These are phyloP conservation scores for Tachystola acroxantha DNA, from an alignment of 2,888 invertebrate species.

Conservation along the genomic window DNA sequence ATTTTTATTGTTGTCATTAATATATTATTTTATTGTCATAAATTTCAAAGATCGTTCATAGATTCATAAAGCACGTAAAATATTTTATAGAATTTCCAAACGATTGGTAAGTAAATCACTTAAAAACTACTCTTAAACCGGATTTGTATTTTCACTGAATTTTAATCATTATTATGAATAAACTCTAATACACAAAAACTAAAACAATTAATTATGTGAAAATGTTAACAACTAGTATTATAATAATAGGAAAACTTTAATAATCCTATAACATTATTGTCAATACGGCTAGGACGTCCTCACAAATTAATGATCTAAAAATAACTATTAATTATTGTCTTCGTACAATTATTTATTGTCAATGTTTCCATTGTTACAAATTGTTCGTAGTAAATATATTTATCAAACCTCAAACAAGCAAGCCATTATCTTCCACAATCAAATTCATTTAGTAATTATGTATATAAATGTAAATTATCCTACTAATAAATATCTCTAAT, in stretches of 20 bases:
- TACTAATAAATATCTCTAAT: background rate
- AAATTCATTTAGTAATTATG: conserved; percentile 16
- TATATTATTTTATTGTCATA: conserved; percentile 22
- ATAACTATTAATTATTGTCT: conserved; percentile 18
- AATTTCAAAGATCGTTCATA: conserved; percentile 21
- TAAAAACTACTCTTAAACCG: background rate
- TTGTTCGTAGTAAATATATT: conserved; percentile 8
- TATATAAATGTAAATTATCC: conserved; percentile 4
- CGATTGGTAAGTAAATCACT: background rate
- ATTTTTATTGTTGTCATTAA: conserved; percentile 7
- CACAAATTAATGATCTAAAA: conserved; percentile 19
- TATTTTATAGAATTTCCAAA: background rate
- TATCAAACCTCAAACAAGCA: conserved; percentile 13
- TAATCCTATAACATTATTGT: conserved; percentile 33
- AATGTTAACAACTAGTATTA: conserved; percentile 6
- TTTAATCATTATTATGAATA: too few species aligned
- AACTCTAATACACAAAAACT: background rate
- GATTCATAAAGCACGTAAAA: conserved; percentile 20
- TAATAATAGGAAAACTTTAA: conserved; percentile 13
- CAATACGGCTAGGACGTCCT: conserved; percentile 32
- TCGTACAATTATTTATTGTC: conserved; percentile 40
- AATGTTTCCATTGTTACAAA: conserved; percentile 28
- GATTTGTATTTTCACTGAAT: too few species aligned
- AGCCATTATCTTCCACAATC: conserved; percentile 16
- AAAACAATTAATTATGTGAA: conserved; percentile 7